Conservation (phyloP, 2,113 vertebrate species). For the Atrichornis clamosus region DNA sequence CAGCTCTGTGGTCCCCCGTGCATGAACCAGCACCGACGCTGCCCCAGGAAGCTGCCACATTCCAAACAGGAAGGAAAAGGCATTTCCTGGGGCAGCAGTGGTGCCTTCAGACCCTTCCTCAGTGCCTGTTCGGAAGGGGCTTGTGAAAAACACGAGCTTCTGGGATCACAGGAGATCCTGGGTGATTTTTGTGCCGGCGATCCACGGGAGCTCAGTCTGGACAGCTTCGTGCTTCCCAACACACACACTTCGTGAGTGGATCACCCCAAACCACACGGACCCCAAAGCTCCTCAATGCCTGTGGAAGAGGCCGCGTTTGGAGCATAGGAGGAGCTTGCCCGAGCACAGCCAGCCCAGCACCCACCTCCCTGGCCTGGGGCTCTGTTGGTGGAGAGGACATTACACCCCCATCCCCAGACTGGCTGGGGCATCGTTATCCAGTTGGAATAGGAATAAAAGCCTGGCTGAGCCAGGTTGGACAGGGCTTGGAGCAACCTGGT, state of each 20-base stretch:
- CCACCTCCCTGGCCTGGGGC: neutral
- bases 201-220: accelerated
- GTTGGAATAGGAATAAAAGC: accelerated
- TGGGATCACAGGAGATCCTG: neutral
- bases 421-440: neutral
- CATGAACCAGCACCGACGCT: accelerated
- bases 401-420: accelerated
- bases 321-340: neutral
- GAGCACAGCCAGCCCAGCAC: neutral
- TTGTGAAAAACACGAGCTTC: accelerated
- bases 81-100: accelerated
- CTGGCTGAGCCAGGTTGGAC: neutral
- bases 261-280: neutral
- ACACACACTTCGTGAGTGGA: accelerated
- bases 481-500: neutral
- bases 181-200: neutral
- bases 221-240: accelerated
- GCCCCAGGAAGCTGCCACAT: neutral
- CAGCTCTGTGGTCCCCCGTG: neutral
- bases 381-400: accelerated
- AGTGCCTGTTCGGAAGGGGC: neutral
- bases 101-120: neutral
- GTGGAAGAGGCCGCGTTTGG: accelerated
- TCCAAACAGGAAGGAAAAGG: no score
- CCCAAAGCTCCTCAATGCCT: accelerated